phyloP scores from a whole-genome alignment of 37 sponge, comb jelly and placozoan genomes.

The Chondrosia reniformis region DNA sequence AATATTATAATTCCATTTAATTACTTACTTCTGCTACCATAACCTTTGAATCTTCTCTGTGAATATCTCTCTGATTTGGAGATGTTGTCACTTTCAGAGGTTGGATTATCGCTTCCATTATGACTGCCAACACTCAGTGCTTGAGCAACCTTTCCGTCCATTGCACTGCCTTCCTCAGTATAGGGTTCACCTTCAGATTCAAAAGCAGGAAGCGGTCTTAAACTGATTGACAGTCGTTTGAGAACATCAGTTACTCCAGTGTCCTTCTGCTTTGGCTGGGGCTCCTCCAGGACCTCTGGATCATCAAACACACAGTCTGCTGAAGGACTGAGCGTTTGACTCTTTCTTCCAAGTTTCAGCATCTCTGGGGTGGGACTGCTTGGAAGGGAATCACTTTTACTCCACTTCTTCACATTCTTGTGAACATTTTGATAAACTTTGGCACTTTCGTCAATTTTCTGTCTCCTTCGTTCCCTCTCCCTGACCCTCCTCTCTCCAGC shows the following conservation, averaged over 20 bases:
- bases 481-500: background rate
- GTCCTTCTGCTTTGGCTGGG: background rate
- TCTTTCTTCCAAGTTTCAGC: background rate
- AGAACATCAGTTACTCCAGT: background rate
- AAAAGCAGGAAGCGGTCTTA: constrained; percentile 24
- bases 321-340: background rate
- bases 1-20: too few relatives aligned
- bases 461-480: constrained; percentile 8
- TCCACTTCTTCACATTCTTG: background rate
- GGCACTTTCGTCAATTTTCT: constrained; percentile 18
- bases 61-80: too few relatives aligned
- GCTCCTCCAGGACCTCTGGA: background rate
- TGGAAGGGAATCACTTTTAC: background rate
- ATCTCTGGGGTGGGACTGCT: background rate
- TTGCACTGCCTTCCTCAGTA: background rate
- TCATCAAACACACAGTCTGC: background rate
- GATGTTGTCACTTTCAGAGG: too few relatives aligned
- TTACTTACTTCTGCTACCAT: too few relatives aligned
- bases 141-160: background rate
- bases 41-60: too few relatives aligned
- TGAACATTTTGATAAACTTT: constrained; percentile 8
- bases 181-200: background rate
- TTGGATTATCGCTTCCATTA: background rate
- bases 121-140: constrained; percentile 4
- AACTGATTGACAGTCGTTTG: constrained; percentile 4